phyloP scores from a whole-genome alignment of 2,113 vertebrate genomes.

The Eidolon helvum region DNA sequence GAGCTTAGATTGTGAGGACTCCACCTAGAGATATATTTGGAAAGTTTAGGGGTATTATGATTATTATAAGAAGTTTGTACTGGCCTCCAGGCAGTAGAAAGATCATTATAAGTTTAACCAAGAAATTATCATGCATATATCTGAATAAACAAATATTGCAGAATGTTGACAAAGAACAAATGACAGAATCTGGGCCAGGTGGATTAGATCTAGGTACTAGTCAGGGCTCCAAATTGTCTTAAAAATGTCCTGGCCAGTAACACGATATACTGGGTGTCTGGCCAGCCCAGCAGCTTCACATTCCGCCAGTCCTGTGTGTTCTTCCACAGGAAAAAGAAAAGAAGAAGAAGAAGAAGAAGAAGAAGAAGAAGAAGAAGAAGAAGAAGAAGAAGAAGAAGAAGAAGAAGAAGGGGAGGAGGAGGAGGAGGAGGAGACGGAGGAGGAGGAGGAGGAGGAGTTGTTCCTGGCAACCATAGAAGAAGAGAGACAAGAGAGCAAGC shows the following conservation, averaged over 20 bases:
- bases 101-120: not conserved
- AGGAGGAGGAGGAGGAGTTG: not conserved
- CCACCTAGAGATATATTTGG: not conserved
- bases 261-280: no score
- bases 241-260: not conserved
- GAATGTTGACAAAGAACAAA: not conserved
- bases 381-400: no score
- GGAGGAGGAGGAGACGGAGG: not conserved
- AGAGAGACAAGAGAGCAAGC: no score
- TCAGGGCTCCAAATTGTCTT: not conserved
- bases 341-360: no score
- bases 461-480: no score
- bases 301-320: no score
- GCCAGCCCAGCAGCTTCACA: no score
- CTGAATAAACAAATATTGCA: not conserved
- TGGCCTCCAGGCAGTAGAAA: not conserved
- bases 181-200: not conserved
- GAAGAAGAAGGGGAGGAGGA: not conserved
- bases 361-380: no score
- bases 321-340: no score
- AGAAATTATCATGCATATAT: not conserved
- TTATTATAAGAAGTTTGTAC: not conserved
- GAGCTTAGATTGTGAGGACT: not conserved
- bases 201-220: not conserved
- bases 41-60: not conserved